Evolutionary conservation across 2,888 invertebrate species (phyloP), one percentile per base, ranked within the genome.

Genomic region (Napeogenes inachia): DNA sequence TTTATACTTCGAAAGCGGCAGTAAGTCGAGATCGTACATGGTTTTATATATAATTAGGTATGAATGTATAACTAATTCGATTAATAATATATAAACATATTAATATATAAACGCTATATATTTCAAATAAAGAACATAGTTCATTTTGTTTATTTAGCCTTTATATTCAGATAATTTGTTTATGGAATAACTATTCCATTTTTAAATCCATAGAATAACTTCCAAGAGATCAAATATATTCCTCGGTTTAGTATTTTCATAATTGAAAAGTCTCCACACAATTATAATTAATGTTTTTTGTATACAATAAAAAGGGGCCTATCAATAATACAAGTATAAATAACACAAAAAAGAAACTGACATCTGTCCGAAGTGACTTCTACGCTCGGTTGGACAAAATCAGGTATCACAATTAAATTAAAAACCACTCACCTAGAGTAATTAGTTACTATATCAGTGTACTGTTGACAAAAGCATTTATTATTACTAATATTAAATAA

Each of bases 401-500:
- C 89, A 84, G 77, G 89, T 89, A 89, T 87, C 84, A 89, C 87
- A 89, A 89, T 90, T 89, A 89, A 88, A 89, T 89, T 89, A 84
- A 86, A 88, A 89, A 88, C 85, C 89, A 89, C 75, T 90, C 87
- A 86, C 75, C 78, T 74, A 69, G 72, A 78, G 79, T 77, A 79
- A 83, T 82, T 74, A 76, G 74, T 73, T 71, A 74, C 77, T 83
- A 81, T 79, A 82, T 79, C 77, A 75, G 67, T 67, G 84, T 82
- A 88, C 69, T 62, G 87, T 75, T 70, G 67, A 71, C 79, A 84
- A 65, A 80, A 35, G 21, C 5, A 47, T 47, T 8, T 30, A 50
- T 50, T 30, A 42, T 42, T 10, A 12, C 10, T 42, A 12, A 38
- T 6, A 38, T 38, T 38, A 38, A 38, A 38, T 21, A 1, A 21